These are phyloP conservation scores for Myopa testacea DNA, from an alignment of 2,888 invertebrate genomes.

Conservation along the genomic window DNA sequence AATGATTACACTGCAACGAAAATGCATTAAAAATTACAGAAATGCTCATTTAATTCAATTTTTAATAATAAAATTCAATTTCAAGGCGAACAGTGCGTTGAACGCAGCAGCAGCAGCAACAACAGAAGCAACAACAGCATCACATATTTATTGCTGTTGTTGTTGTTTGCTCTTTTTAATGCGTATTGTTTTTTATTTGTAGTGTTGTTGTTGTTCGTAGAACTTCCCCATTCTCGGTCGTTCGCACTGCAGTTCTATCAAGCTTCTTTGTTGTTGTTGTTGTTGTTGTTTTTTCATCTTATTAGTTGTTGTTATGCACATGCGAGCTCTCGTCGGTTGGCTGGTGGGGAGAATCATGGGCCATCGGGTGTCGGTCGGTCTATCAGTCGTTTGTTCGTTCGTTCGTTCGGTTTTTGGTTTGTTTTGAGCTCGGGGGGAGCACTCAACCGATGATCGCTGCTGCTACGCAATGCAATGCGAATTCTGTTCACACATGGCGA, in stretches of 20 bases:
- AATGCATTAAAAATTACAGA: neutral
- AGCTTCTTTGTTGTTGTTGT: neutral
- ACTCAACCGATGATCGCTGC: no score
- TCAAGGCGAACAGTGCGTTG: conserved; percentile 31
- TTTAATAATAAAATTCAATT: conserved; percentile 27
- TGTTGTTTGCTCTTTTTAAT: neutral
- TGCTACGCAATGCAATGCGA: no score
- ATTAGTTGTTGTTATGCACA: no score
- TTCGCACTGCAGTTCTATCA: neutral
- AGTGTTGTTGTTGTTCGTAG: neutral
- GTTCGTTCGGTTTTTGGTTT: no score
- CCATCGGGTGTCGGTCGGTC: no score
- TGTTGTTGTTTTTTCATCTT: neutral
- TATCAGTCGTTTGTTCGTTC: no score
- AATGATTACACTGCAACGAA: conserved; percentile 4
- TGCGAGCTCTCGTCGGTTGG: no score
- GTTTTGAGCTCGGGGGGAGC: no score
- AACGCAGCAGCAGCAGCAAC: neutral
- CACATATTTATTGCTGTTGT: no score
- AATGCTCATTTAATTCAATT: neutral
- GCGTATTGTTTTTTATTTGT: neutral
- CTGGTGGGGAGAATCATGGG: no score
- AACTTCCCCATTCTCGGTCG: conserved; percentile 12
- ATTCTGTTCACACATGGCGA: no score
- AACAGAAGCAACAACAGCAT: no score